Base-by-base conservation (phyloP, 2,797 vertebrate genomes). In the Poeciliopsis presidionis region DNA sequence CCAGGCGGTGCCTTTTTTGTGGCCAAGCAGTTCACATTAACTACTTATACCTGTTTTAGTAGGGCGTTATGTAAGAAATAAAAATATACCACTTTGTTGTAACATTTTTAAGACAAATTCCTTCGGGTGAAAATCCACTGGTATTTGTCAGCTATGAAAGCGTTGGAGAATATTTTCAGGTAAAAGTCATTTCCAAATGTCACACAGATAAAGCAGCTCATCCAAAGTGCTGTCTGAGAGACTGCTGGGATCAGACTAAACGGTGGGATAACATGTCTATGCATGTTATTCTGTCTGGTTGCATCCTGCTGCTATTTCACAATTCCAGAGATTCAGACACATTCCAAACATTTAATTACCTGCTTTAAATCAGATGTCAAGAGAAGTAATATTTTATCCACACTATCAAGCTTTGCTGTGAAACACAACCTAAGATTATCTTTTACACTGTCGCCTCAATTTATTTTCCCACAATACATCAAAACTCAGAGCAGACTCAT, bases 121-220 rank as follows among this genome's bases (percentile, higher is more conserved):
- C 77, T 89, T 86, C 84, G 30, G 73, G 59, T 72, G 12, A 83
- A 67, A 79, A 83, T 59, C 55, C 28, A 46, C 51, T 81, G 83
- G 76, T 88, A 90, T 88, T 86, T 89, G 77, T 92, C 84, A 76
- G 83, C 85, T 65, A 83, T 86, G 84, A 84, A 72, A 73, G 61
- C 7, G 7, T 3, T 63, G 61, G 18, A 36, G 73, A 88, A 78
- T 39, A 82, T 86, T 87, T 89, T 78, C 49, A 72, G 72, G 81
- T 88, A 81, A 90, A 92, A 90, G 90, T 88, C 87, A 87, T 75
- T 76, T 69, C 73, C 55, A 92, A 94, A 94, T 93, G 88, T 90
- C 91, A 93, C 81, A 79, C 76, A 89, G 90, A 93, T 91, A 91
- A 92, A 92, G 85, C 41, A 76, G 86, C 83, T 88, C 71, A 81